Evolutionary conservation across 2,113 vertebrate species (phyloP).

Genomic region (Pteruthius melanotis): DNA sequence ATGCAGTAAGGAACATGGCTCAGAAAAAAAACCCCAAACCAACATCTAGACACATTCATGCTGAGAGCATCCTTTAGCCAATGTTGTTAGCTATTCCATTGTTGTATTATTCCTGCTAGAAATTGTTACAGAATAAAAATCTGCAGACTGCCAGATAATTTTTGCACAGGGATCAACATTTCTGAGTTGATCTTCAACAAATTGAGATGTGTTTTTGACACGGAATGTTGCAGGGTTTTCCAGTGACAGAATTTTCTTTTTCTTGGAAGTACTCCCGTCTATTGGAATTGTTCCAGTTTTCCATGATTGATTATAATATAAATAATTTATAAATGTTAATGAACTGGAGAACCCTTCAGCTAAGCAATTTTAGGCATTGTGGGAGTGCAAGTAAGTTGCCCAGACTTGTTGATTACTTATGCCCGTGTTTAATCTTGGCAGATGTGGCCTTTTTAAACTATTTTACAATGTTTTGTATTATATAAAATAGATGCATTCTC

Average conservation of each 20-base stretch:
- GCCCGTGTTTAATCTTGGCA: not conserved
- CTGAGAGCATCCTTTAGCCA: not conserved
- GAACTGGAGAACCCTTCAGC: not conserved
- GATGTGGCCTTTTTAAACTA: not conserved
- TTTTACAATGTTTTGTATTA: not conserved
- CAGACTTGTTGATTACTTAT: not conserved
- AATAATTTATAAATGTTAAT: not conserved
- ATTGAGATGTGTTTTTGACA: not conserved
- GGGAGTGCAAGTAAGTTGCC: not conserved
- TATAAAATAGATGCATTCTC: not conserved
- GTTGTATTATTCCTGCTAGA: not conserved
- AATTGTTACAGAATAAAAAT: not conserved
- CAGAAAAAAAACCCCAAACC: not conserved
- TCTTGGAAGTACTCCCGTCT: not conserved
- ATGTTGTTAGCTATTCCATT: not conserved
- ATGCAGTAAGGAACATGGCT: not conserved
- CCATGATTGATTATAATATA: not conserved
- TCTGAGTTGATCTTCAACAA: not conserved
- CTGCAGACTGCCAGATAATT: not conserved
- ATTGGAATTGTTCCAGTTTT: not conserved
- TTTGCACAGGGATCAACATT: not conserved
- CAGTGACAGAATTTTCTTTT: not conserved
- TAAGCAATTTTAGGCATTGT: not conserved
- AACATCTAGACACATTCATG: not conserved
- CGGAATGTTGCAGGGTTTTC: not conserved